phyloP scores from a whole-genome alignment of 2,797 vertebrate species.

The Rhincodon typus region DNA sequence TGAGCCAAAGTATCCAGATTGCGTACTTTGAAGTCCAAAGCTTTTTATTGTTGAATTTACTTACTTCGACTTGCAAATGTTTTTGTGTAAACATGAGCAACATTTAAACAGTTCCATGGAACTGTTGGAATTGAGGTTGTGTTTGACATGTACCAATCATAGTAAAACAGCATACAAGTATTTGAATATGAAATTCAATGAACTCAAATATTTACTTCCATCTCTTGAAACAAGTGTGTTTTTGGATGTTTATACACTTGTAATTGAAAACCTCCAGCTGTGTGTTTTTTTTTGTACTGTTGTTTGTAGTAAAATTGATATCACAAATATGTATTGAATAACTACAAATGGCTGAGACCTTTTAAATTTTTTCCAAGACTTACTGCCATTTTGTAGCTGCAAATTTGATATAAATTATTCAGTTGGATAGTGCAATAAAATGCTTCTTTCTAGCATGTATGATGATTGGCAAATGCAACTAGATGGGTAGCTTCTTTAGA shows the following conservation, averaged over 20 bases:
- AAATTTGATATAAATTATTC: background rate
- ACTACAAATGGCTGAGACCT: background rate
- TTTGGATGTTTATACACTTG: background rate
- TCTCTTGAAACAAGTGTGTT: background rate
- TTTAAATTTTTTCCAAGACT: background rate
- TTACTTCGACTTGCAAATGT: background rate
- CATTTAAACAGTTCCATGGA: background rate
- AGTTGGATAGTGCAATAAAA: background rate
- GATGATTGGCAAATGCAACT: background rate
- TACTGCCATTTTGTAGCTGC: background rate
- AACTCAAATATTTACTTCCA: background rate
- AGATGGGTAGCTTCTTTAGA: background rate
- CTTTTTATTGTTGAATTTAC: background rate
- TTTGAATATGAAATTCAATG: background rate
- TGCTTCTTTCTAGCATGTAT: background rate
- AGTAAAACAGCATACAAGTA: background rate
- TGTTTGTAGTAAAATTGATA: background rate
- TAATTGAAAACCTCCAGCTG: background rate
- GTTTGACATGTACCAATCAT: background rate
- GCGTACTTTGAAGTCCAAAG: background rate
- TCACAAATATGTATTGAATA: background rate
- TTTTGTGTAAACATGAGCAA: background rate
- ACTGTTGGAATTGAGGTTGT: background rate
- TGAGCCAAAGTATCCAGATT: background rate
- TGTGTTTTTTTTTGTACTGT: background rate